phyloP scores from a whole-genome alignment of 2,888 invertebrate species.

The Athrips mouffetella region DNA sequence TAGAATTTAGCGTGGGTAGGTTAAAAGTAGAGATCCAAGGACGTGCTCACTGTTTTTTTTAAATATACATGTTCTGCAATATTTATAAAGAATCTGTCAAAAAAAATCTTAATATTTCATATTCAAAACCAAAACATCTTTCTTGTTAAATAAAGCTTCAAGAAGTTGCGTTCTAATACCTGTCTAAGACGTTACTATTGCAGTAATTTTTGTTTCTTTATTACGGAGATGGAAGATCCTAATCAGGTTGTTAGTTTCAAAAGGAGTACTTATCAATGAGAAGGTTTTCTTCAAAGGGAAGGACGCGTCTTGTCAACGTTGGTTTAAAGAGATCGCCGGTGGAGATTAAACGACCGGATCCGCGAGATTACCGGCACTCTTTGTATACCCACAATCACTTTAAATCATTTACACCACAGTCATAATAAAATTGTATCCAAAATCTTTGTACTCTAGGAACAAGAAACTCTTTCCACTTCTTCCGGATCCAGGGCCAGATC shows the following conservation, averaged over 20 bases:
- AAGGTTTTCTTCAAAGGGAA: neutral
- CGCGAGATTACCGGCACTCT: constrained; percentile 24
- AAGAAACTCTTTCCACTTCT: neutral
- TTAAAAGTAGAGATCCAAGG: no score
- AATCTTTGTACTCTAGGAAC: neutral
- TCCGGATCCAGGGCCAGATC: neutral
- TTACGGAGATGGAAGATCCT: no score
- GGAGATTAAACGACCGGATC: constrained; percentile 1
- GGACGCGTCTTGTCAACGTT: neutral
- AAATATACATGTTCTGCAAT: no score
- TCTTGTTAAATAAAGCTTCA: no score
- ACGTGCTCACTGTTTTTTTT: no score
- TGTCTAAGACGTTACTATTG: no score
- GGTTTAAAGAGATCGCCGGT: constrained; percentile 13
- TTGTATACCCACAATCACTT: constrained; percentile 1
- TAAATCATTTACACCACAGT: neutral
- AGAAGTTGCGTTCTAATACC: no score
- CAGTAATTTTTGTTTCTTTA: no score
- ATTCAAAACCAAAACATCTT: no score
- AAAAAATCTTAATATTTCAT: no score
- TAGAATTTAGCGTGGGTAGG: no score
- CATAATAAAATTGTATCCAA: neutral
- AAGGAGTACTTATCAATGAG: neutral
- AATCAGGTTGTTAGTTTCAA: neutral
- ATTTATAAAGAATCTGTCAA: no score